A percentile compares a stretch with the other conserved stretches of the same genome.
These are phyloP conservation scores for Biston betularia DNA, from an alignment of 2,888 invertebrate genomes.

Conservation along the genomic window DNA sequence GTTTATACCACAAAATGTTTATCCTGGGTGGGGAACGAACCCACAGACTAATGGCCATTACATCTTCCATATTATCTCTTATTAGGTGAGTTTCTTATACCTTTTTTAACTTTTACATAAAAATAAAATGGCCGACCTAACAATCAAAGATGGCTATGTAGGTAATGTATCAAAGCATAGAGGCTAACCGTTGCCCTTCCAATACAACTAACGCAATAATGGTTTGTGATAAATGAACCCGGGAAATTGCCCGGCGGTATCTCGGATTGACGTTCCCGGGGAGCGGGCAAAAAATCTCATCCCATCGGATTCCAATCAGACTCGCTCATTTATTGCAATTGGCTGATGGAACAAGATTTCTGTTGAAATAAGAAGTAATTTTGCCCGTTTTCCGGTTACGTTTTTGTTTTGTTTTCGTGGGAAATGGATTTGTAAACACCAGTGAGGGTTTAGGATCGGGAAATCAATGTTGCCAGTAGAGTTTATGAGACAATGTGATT, in stretches of 20 bases:
- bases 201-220: conserved; percentile 62
- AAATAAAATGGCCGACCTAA: too few species aligned
- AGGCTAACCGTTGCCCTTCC: conserved; percentile 21
- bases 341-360: conserved; percentile 70
- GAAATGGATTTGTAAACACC: conserved; percentile 24
- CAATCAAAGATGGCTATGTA: neutral
- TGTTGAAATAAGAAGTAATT: conserved; percentile 59
- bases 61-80: too few species aligned
- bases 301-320: conserved; percentile 75
- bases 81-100: too few species aligned
- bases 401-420: conserved; percentile 49
- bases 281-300: conserved; percentile 65
- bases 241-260: conserved; percentile 68
- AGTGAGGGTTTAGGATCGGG: neutral
- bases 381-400: conserved; percentile 29
- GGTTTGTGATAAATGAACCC: conserved; percentile 65
- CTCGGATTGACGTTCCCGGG: conserved; percentile 48
- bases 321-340: conserved; percentile 75
- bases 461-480: neutral
- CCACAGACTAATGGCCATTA: too few species aligned
- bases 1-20: too few species aligned
- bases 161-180: neutral
- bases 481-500: neutral
- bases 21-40: too few species aligned
- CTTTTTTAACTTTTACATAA: too few species aligned